Conservation (phyloP, 2,113 vertebrate species). For the Trematomus loennbergii region DNA sequence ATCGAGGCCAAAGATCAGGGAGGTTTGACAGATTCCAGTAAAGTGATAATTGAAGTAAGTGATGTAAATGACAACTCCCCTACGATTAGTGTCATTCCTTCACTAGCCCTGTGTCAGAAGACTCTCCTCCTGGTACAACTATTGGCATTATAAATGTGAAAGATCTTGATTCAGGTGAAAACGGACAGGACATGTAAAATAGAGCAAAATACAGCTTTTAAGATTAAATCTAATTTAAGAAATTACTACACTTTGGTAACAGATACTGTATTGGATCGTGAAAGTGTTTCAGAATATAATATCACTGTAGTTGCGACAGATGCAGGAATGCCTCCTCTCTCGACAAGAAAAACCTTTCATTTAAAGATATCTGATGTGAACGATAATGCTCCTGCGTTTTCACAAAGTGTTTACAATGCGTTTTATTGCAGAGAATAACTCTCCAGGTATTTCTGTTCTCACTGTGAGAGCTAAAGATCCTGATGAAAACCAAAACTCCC, state of each 20-base stretch:
- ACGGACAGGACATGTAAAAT: conserved; percentile 62
- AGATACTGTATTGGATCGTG: conserved; percentile 53
- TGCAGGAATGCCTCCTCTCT: conserved; percentile 27
- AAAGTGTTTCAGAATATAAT: conserved; percentile 41
- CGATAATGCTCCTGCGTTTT: conserved; percentile 54
- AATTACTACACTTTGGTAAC: conserved; percentile 70
- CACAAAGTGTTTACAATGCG: neutral
- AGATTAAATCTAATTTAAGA: conserved; percentile 54
- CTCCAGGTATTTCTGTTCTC: conserved; percentile 25
- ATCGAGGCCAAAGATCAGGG: conserved; percentile 70
- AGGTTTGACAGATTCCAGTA: conserved; percentile 41
- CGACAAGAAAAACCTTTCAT: neutral
- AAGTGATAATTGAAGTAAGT: conserved; percentile 66
- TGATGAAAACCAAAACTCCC: conserved; percentile 55
- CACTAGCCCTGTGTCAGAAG: conserved; percentile 51
- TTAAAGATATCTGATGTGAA: conserved; percentile 61
- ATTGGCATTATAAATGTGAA: conserved; percentile 70
- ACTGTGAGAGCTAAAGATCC: conserved; percentile 34
- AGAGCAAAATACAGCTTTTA: conserved; percentile 54
- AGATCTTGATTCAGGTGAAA: conserved; percentile 71
- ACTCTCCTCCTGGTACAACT: conserved; percentile 43
- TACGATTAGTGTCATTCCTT: conserved; percentile 64
- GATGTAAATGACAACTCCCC: conserved; percentile 77
- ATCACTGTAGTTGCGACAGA: conserved; percentile 54
- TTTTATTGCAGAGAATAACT: conserved; percentile 53